Evolutionary conservation across 2,888 invertebrate genomes (phyloP).

Genomic region (Eristalis intricaria): DNA sequence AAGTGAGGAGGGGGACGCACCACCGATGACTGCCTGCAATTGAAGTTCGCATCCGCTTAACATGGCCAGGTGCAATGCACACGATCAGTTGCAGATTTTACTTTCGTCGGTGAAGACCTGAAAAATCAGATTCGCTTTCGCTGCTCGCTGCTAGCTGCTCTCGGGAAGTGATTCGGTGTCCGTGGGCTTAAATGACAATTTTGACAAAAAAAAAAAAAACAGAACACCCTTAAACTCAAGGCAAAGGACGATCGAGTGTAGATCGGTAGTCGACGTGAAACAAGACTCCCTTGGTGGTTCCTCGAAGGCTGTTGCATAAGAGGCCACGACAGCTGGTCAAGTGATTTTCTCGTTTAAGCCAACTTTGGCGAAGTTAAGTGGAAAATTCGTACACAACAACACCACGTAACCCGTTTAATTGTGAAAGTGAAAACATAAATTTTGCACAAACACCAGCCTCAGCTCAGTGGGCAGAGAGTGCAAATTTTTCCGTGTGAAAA

Average conservation of each 20-base stretch:
- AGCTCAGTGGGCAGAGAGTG: conserved; percentile 4
- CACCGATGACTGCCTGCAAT: conserved; percentile 45
- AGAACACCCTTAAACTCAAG: not conserved
- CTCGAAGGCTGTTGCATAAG: not conserved
- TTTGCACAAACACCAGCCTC: not conserved
- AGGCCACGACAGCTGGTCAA: not conserved
- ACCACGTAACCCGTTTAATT: conserved; percentile 57
- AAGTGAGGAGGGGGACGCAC: conserved; percentile 1
- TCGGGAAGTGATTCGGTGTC: not conserved
- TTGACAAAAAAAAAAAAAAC: not conserved
- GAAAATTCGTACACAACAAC: conserved; percentile 1
- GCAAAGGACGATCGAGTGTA: not conserved
- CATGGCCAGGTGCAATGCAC: conserved; percentile 73
- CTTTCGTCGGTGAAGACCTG: conserved; percentile 79
- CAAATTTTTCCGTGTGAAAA: conserved; percentile 16
- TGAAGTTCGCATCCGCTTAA: conserved; percentile 51
- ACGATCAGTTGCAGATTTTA: conserved; percentile 81
- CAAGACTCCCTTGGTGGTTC: not conserved
- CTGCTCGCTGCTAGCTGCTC: not conserved
- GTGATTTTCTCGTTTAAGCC: not conserved
- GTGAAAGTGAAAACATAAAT: conserved; percentile 63
- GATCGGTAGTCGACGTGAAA: not conserved
- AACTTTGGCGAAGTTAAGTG: not conserved
- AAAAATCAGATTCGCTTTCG: conserved; percentile 59
- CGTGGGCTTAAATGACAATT: not conserved